A percentile compares a stretch with the other conserved stretches of the same genome.
phyloP scores from a whole-genome alignment of 2,797 vertebrate genomes.

The Notolepis coatsorum region DNA sequence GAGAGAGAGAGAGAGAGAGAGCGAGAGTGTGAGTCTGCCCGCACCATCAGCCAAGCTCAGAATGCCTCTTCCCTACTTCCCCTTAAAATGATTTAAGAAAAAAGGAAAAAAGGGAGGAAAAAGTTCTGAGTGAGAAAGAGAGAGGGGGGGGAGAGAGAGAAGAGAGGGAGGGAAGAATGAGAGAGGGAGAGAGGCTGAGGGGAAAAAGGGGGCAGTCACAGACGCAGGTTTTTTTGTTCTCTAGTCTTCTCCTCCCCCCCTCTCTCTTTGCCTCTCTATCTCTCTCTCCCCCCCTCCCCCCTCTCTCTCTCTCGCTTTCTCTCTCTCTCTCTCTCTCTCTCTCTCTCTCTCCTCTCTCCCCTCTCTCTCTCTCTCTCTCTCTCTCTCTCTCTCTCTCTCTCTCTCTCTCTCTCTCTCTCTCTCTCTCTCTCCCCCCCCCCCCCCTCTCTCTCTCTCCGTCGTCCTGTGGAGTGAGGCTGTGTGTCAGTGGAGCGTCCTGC shows the following conservation, averaged over 20 bases:
- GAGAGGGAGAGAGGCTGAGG: slow-evolving; percentile 64
- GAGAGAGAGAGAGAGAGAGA: no score
- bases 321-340: slow-evolving; percentile 60
- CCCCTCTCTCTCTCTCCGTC: slow-evolving; percentile 18
- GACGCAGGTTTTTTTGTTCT: slow-evolving; percentile 69
- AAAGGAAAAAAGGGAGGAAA: slow-evolving; percentile 57
- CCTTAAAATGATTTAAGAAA: slow-evolving; percentile 78
- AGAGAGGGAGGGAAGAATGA: slow-evolving; percentile 66
- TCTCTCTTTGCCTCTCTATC: no score
- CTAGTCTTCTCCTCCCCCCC: slow-evolving; percentile 46
- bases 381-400: background rate
- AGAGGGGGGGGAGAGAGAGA: slow-evolving; percentile 27
- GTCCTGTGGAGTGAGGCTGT: slow-evolving; percentile 74
- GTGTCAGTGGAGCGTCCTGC: slow-evolving; percentile 82
- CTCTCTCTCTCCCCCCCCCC: slow-evolving; percentile 19
- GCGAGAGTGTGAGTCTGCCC: slow-evolving; percentile 56
- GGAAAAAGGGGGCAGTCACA: slow-evolving; percentile 83
- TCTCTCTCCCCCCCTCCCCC: no score
- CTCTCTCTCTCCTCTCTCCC: slow-evolving; percentile 52
- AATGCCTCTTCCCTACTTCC: slow-evolving; percentile 76
- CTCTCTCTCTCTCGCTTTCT: slow-evolving; percentile 71
- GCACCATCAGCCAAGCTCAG: slow-evolving; percentile 75
- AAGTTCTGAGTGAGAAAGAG: slow-evolving; percentile 46
- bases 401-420: slow-evolving; percentile 38
- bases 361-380: slow-evolving; percentile 50